A percentile compares a stretch with the other conserved stretches of the same genome.
These are phyloP conservation scores for Hydrotaea cyrtoneurina DNA, from an alignment of 2,888 invertebrate genomes.

Conservation along the genomic window DNA sequence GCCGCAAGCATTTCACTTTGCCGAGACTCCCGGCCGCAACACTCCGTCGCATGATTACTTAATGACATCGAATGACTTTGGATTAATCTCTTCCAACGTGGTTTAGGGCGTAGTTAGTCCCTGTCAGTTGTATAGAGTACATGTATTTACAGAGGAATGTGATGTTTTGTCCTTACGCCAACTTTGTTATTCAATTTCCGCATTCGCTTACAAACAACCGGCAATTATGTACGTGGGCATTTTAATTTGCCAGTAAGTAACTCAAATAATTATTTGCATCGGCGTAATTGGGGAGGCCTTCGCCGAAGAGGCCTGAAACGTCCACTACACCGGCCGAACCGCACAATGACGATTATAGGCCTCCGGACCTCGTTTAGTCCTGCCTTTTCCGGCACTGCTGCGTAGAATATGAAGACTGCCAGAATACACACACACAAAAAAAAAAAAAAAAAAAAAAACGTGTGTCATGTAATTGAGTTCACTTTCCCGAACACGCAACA, in stretches of 20 bases:
- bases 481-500: background rate
- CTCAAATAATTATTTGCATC: conserved; percentile 1
- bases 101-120: no score
- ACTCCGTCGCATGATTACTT: background rate
- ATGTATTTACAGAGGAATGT: no score
- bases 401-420: background rate
- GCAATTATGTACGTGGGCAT: background rate
- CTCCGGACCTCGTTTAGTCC: no score
- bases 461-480: background rate
- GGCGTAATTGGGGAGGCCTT: background rate
- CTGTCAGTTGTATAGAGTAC: no score
- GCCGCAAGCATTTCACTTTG: background rate
- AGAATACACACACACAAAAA: no score
- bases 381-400: no score
- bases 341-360: no score
- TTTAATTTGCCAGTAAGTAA: background rate
- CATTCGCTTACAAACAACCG: background rate
- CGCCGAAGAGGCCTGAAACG: no score
- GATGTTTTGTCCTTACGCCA: background rate
- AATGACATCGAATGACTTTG: background rate
- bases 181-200: conserved; percentile 7
- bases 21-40: background rate
- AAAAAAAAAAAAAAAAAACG: no score
- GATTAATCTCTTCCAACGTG: background rate
- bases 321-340: no score